Conservation (phyloP, 2,797 vertebrate genomes). For the Loriculus beryllinus region DNA sequence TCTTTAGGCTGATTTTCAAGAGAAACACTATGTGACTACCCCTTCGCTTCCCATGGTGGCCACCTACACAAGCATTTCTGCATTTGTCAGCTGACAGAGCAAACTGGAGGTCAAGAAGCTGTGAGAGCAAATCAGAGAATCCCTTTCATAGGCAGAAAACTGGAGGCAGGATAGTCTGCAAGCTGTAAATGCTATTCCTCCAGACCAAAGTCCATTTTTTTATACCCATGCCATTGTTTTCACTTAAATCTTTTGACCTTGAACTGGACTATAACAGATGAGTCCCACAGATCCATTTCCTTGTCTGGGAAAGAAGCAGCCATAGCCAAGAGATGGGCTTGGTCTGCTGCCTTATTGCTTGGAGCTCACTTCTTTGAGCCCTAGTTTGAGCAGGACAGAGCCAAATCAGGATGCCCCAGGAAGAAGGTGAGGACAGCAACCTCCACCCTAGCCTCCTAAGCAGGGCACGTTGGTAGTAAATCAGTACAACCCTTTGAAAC, state of each 20-base stretch:
- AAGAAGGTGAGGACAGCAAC: neutral
- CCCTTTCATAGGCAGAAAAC: neutral
- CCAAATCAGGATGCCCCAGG: neutral
- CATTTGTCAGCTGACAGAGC: neutral
- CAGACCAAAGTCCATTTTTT: neutral
- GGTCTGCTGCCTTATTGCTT: neutral
- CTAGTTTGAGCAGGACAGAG: neutral
- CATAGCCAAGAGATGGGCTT: neutral
- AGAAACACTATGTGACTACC: too few species aligned
- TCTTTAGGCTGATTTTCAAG: neutral
- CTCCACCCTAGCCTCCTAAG: neutral
- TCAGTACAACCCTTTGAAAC: neutral
- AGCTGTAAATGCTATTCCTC: neutral
- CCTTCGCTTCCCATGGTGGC: neutral
- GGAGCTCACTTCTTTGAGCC: neutral
- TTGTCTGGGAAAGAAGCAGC: neutral
- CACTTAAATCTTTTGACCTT: neutral
- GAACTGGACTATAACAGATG: neutral
- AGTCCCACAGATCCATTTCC: neutral
- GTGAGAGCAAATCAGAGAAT: neutral
- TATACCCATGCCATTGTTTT: neutral
- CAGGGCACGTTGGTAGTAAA: neutral
- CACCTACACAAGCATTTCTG: neutral
- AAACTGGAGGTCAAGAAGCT: neutral
- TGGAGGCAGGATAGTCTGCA: fast-evolving